Base-by-base conservation (phyloP, 53 echinoderm and acorn worm genomes). In the Astropecten irregularis region DNA sequence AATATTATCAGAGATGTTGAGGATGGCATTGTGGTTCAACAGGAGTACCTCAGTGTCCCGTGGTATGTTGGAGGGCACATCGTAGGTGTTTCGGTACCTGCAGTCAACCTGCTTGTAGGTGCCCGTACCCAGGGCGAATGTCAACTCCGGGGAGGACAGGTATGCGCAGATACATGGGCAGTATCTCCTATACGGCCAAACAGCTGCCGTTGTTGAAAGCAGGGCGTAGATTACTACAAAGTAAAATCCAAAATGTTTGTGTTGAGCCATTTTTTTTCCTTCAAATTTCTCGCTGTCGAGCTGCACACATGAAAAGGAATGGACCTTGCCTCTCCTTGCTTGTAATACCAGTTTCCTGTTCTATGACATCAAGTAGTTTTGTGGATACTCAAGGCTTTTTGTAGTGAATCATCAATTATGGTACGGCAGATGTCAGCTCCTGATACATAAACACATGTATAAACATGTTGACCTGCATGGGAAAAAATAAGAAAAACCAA, bases 81-180 rank as follows among this genome's bases (percentile, higher is more conserved):
- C 76, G 19, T 84, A 58, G 8, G 94, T 59, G 53, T 88, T 90
- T 8, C 56, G 88, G 49, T 92, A 92, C 14, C 90, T 71, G 52
- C 99, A 97, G 88, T 97, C 91, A 42, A 97, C 90, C 66, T 92
- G 92, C 31, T 85, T 92, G 83, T 88, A 94, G 0, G 66, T 56
- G 0, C 92, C 94, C n/a, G 91, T 94, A 23, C 90, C 92, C 10
- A 97, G 89, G 56, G 90, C 87, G 33, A 89, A 92, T 0, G 89
- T 89, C 79, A 91, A 87, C 73, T 93, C 91, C 4, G 93, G 93
- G 10, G 89, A 79, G 15, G 85, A 66, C 28, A 89, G 56, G 34
- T 85, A 16, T 0, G 73, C 9, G 58, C 95, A 95, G 52, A 69
- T 86, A 38, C 89, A 91, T 0, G 95, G 95, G 42, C 95, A 95